A percentile compares a stretch with the other conserved stretches of the same genome.
Evolutionary conservation across 2,797 vertebrate species (phyloP).

Genomic region (Onychomys leucogaster): DNA sequence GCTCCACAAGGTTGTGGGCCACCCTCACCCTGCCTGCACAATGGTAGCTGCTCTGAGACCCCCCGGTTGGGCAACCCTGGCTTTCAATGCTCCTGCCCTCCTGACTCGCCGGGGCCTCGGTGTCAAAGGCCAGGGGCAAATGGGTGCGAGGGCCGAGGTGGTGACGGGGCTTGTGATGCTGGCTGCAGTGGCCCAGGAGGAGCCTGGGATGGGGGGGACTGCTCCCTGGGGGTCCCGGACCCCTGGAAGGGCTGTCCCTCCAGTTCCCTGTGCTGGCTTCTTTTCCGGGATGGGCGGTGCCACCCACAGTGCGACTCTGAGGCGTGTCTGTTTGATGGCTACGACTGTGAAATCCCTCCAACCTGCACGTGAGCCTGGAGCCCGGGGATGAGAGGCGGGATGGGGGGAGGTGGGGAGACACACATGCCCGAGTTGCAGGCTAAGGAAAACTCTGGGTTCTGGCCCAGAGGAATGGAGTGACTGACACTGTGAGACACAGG

Average conservation of each 20-base stretch:
- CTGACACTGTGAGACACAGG: background rate
- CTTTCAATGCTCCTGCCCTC: constrained; percentile 84
- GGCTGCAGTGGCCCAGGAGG: constrained; percentile 80
- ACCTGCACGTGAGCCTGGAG: constrained; percentile 91
- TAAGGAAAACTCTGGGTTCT: background rate
- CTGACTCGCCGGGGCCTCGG: constrained; percentile 78
- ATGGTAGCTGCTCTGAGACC: constrained; percentile 78
- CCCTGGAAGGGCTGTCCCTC: constrained; percentile 90
- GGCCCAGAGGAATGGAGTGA: background rate
- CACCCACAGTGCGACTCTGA: constrained; percentile 89
- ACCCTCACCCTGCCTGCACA: constrained; percentile 73
- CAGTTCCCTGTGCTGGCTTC: constrained; percentile 88
- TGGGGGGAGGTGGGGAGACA: background rate
- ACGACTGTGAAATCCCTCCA: constrained; percentile 89
- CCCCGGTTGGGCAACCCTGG: constrained; percentile 18
- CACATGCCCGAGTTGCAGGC: background rate
- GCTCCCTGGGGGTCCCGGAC: constrained; percentile 84
- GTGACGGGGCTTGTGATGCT: constrained; percentile 77
- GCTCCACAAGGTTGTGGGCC: constrained; percentile 72
- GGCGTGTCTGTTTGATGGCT: constrained; percentile 92
- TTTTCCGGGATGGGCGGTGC: constrained; percentile 91
- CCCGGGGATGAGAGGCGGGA: background rate
- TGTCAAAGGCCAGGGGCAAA: constrained; percentile 77
- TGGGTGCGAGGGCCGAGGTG: constrained; percentile 64
- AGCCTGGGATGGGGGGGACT: constrained; percentile 83